Evolutionary conservation across 64 coral and sea anemone genomes (phyloP).

Genomic region (Stichodactyla mertensii): DNA sequence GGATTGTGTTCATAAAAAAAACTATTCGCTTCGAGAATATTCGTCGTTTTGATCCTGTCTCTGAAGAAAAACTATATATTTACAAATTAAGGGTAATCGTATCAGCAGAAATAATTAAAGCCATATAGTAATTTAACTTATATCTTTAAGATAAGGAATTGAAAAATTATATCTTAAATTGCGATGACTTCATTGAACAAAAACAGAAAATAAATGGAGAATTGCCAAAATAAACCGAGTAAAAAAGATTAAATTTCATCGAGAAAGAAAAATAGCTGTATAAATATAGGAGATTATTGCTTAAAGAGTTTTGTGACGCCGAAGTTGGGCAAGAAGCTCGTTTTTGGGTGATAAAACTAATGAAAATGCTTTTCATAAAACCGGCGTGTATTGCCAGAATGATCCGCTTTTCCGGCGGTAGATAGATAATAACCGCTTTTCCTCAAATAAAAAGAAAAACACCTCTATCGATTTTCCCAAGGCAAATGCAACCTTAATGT

Average conservation of each 20-base stretch:
- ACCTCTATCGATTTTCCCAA: too few species aligned
- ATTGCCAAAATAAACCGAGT: background rate
- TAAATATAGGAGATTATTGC: too few species aligned
- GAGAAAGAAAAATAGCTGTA: too few species aligned
- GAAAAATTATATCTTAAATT: background rate
- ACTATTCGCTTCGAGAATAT: background rate
- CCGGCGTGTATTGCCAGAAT: too few species aligned
- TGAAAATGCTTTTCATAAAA: too few species aligned
- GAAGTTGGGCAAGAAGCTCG: too few species aligned
- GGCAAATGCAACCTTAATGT: background rate
- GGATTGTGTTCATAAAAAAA: background rate
- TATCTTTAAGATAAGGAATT: background rate
- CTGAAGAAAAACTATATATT: background rate
- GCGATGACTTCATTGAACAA: background rate
- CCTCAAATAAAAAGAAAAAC: background rate
- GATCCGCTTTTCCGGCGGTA: background rate
- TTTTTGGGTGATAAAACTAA: too few species aligned
- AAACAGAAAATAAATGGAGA: background rate
- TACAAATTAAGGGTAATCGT: slow-evolving; percentile 11
- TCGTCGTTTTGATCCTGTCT: background rate
- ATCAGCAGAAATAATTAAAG: slow-evolving; percentile 11
- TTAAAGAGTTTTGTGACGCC: too few species aligned
- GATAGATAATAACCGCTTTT: background rate
- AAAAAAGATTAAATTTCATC: too few species aligned
- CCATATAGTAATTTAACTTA: slow-evolving; percentile 16